phyloP scores from a whole-genome alignment of 2,797 vertebrate genomes.

The Octomys mimax region DNA sequence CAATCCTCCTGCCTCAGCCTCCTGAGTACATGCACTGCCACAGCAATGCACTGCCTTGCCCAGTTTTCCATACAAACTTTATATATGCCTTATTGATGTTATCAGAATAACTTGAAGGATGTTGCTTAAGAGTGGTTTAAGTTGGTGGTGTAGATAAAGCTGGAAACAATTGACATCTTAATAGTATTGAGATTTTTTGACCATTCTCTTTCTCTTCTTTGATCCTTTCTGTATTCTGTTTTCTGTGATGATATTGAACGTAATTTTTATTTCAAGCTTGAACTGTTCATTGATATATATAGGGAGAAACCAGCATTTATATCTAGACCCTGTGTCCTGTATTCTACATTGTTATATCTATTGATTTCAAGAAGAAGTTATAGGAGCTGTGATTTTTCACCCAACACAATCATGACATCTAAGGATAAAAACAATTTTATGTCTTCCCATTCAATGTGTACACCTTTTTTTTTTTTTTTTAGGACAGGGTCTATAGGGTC shows the following conservation, averaged over 20 bases:
- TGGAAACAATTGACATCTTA: neutral
- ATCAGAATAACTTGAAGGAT: neutral
- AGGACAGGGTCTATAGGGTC: too few relatives aligned
- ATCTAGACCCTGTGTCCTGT: neutral
- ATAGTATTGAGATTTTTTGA: neutral
- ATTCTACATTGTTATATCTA: neutral
- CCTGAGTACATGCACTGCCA: too few relatives aligned
- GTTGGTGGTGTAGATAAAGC: neutral
- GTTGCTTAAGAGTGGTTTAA: neutral
- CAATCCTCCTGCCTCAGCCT: neutral
- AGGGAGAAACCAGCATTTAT: neutral
- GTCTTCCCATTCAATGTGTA: neutral
- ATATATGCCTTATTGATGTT: neutral
- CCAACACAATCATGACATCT: neutral
- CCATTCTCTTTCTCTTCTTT: neutral
- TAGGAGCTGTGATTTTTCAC: neutral
- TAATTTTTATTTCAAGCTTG: neutral
- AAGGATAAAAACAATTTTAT: neutral
- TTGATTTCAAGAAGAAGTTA: neutral
- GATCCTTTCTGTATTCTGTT: neutral
- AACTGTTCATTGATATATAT: neutral
- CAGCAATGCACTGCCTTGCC: neutral
- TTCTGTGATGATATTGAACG: neutral
- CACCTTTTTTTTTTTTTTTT: neutral
- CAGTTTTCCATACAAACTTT: neutral